Conservation (phyloP, 1,140 invertebrate species). For the silkworm (Bombyx mori) region DNA sequence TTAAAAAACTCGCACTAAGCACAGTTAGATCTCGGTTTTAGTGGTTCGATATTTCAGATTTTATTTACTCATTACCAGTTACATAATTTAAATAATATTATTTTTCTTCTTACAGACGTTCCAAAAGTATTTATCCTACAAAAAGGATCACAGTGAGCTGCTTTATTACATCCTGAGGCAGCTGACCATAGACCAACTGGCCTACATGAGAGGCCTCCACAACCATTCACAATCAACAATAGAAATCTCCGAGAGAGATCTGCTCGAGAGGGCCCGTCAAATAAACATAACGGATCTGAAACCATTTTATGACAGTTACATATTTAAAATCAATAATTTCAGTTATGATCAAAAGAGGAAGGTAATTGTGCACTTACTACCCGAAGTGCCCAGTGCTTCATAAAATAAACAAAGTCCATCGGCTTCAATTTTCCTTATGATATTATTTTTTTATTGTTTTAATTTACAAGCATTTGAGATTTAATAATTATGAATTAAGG, state of each 20-base stretch:
- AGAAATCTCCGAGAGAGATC: slow-evolving; percentile 93
- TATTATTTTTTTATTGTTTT: too few relatives aligned
- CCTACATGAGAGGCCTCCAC: slow-evolving; percentile 88
- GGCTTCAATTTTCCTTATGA: too few relatives aligned
- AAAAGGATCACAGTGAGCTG: slow-evolving; percentile 96
- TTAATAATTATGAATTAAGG: too few relatives aligned
- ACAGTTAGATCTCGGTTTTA: too few relatives aligned
- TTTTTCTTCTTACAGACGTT: slow-evolving; percentile 80
- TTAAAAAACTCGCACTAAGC: too few relatives aligned
- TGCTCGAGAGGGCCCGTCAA: slow-evolving; percentile 92
- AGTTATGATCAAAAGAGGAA: slow-evolving; percentile 87
- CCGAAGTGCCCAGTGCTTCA: slow-evolving; percentile 56
- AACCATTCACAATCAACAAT: slow-evolving; percentile 81
- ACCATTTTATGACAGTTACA: slow-evolving; percentile 92
- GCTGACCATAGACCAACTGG: slow-evolving; percentile 91
- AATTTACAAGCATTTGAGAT: too few relatives aligned
- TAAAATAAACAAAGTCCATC: too few relatives aligned
- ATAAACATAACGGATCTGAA: slow-evolving; percentile 92
- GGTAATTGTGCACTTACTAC: slow-evolving; percentile 87
- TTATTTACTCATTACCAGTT: too few relatives aligned
- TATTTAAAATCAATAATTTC: slow-evolving; percentile 94
- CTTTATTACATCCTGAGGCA: slow-evolving; percentile 96
- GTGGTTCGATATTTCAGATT: too few relatives aligned
- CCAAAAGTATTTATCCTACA: slow-evolving; percentile 92
- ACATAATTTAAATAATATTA: neutral